Evolutionary conservation across 2,797 vertebrate genomes (phyloP), one percentile per base, ranked within the genome.

Genomic region (Danio jaintianensis): DNA sequence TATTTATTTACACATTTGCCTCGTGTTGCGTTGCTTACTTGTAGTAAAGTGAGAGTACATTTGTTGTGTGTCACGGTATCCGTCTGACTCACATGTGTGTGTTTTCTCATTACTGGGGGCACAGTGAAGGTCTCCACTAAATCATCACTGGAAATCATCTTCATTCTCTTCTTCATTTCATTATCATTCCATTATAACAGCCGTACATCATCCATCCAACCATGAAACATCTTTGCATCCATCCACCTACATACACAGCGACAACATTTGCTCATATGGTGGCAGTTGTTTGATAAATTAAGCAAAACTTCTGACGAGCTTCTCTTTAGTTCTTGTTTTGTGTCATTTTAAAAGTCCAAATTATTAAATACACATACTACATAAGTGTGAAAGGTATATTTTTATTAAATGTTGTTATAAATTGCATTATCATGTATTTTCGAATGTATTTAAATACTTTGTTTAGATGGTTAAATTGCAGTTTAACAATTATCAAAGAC

Each of bases 81-180:
- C 43, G 84, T 85, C 18, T 72, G 77, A 75, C 29, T 72, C 55
- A 81, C 80, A 76, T 84, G 75, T 85, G 7, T 84, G 50, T 7
- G 56, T 20, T 59, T 80, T 79, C 72, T 67, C 72, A 74, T 63
- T 74, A 62, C 74, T 79, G 80, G 85, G 81, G 82, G 79, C 84
- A 63, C 80, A 20, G 87, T 89, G 86, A 83, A 83, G 83, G 83
- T 86, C 77, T 79, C 53, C 66, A 40, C 16, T 61, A 62, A 52
- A 55, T 79, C 69, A 61, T 74, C 66, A 55, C 78, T 52, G 15
- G 58, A 74, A 61, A 42, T 81, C 62, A 70, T 83, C 20, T 12
- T 56, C 22, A 56, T 38, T 45, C 47, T 18, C 67, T 43, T 56
- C 75, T 72, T 22, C 59, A 82, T 52, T 29, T 78, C 58, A 22